Evolutionary conservation across 2,797 vertebrate genomes (phyloP), one percentile per base, ranked within the genome.

Genomic region (Argyrosomus regius): DNA sequence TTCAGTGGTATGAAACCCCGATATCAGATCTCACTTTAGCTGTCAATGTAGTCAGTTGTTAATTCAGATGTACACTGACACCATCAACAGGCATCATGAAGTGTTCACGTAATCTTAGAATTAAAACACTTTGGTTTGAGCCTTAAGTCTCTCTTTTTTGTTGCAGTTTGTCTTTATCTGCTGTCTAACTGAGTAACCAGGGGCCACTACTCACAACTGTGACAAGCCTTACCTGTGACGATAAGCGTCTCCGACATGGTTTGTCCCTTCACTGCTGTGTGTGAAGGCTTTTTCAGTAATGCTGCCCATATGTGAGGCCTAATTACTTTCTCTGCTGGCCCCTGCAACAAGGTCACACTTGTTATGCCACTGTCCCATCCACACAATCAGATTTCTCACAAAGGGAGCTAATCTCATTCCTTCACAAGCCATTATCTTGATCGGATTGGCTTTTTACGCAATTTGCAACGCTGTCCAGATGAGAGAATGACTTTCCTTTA

Each of bases 371-470:
- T 77, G 84, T 89, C 88, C 86, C 87, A 88, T 91, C 91, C 91
- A 59, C 88, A 88, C 92, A 88, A 93, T 94, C 91, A 91, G 82
- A 94, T 93, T 90, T 77, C 85, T 87, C 88, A 92, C 91, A 93
- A 93, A 92, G 90, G 83, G 75, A 94, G 88, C 92, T 94, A 93
- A 95, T 95, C 93, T 95, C 89, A 86, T 93, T 91, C 93, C 87
- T 93, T 96, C 94, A 95, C 90, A 95, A 92, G 88, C 89, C 90
- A 94, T 95, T 95, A 95, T 94, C 94, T 93, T 93, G 91, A 95
- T 94, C 92, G 49, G 73, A 87, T 74, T 14, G 75, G 72, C 87
- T 91, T 90, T 80, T 88, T 80, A 86, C 54, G 1, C 84, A 90
- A 93, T 91, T 88, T 87, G 83, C 86, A 60, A 82, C 5, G 57